Evolutionary conservation across 2,113 vertebrate species (phyloP), one percentile per base, ranked within the genome.

Genomic region (Ifrita kowaldi): DNA sequence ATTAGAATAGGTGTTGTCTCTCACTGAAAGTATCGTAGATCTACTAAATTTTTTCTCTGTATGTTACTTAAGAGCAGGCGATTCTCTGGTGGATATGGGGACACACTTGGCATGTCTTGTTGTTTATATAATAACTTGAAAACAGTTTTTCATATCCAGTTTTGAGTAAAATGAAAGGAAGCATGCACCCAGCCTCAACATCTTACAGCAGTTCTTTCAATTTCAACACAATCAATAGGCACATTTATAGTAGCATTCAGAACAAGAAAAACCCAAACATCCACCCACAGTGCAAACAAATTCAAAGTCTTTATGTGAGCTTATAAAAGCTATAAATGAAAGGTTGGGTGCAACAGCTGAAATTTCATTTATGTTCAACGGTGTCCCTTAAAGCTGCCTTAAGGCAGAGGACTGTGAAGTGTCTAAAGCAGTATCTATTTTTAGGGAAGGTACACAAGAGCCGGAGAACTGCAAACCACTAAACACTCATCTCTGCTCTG

Each of bases 361-460:
- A 87, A 89, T 49, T 53, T 70, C 24, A 71, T 87, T 94, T 69
- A 17, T 5, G 27, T 12, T 75, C 71, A 89, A 91, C 9, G 39
- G 46, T 0, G 1, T 64, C 69, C 55, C 62, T 89, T 81, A 87
- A 76, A 94, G 52, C 15, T 27, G 3, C 44, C 44, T 85, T 90
- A 73, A 93, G 39, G 52, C 65, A 83, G 62, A 82, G 50, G 52
- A 47, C 85, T 85, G 56, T 75, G 49, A 85, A 89, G 33, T 83
- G 41, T 56, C 53, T 53, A 87, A 85, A 89, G n/a, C n/a, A 87
- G 9, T 53, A 87, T 35, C 78, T 90, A 76, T 91, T 95, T 96
- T 90, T 87, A 94, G 87, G 80, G 57, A 74, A 68, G 32, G 28
- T 19, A 82, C 9, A 2, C 49, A 78, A 73, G 70, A 84, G 62